Conservation (phyloP, 1,140 invertebrate genomes). For the Atta cephalotes region DNA sequence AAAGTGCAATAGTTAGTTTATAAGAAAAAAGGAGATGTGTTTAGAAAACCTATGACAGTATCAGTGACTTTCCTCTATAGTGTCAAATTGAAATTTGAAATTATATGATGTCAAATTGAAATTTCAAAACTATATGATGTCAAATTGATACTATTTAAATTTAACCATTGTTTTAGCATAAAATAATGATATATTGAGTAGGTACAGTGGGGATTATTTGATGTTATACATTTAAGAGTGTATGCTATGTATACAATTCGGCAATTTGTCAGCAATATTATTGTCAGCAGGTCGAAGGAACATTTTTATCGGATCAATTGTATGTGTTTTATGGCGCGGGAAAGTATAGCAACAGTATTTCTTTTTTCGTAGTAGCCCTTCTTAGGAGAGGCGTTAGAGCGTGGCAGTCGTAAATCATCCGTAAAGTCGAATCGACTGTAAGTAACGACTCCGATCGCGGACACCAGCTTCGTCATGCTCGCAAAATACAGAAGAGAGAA, state of each 20-base stretch:
- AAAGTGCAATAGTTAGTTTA: no score
- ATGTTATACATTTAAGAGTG: no score
- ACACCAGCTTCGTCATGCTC: neutral
- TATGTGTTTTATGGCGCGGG: slow-evolving; percentile 8
- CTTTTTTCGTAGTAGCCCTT: slow-evolving; percentile 21
- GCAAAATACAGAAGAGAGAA: slow-evolving; percentile 12
- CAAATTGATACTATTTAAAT: no score
- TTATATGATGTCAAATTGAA: no score
- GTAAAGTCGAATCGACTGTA: slow-evolving; percentile 62
- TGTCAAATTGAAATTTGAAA: no score
- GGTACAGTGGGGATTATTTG: no score
- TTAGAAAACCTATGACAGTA: no score
- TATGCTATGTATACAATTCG: neutral
- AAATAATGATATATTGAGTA: no score
- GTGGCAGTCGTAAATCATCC: slow-evolving; percentile 69
- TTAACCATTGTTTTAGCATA: no score
- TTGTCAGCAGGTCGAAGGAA: neutral
- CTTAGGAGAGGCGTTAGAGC: slow-evolving; percentile 43
- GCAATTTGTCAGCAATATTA: slow-evolving; percentile 43
- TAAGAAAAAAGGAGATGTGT: no score
- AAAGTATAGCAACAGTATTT: slow-evolving; percentile 12
- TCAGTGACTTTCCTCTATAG: no score
- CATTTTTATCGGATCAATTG: slow-evolving; percentile 24
- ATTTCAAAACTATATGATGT: no score
- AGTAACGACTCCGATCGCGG: slow-evolving; percentile 64